A percentile compares a stretch with the other conserved stretches of the same genome.
These are phyloP conservation scores for Alca torda DNA, from an alignment of 2,797 vertebrate species.

Conservation along the genomic window DNA sequence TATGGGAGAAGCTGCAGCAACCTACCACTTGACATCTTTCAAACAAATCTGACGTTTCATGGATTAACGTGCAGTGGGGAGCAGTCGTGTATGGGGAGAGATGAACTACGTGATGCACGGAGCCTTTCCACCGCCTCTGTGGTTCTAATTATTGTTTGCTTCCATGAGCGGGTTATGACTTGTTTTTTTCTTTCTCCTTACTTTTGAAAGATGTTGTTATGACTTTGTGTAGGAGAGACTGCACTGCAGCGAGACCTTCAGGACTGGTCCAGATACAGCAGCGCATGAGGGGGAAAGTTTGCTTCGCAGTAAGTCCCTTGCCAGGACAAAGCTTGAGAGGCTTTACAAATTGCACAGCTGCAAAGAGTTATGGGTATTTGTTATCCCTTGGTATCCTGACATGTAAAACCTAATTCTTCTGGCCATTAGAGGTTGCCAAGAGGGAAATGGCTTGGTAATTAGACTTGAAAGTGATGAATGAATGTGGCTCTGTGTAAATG, in stretches of 20 bases:
- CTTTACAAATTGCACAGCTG: slow-evolving; percentile 64
- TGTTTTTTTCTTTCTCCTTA: background rate
- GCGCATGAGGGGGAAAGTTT: background rate
- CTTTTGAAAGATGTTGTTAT: background rate
- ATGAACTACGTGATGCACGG: accelerated
- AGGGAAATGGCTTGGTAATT: slow-evolving; percentile 65
- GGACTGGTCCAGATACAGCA: slow-evolving; percentile 8
- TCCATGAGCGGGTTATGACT: background rate
- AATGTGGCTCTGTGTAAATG: slow-evolving; percentile 42
- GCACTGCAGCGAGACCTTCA: background rate
- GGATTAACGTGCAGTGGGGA: background rate
- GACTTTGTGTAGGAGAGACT: background rate
- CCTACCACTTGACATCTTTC: background rate
- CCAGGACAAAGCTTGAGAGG: slow-evolving; percentile 7
- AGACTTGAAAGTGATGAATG: slow-evolving; percentile 69
- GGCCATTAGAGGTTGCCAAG: slow-evolving; percentile 51
- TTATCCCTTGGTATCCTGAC: slow-evolving; percentile 49
- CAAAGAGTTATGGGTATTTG: slow-evolving; percentile 49
- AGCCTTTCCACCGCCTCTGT: background rate
- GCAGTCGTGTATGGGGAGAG: background rate
- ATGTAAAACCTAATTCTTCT: slow-evolving; percentile 63
- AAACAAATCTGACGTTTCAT: background rate
- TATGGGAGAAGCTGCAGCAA: background rate
- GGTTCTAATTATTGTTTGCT: background rate
- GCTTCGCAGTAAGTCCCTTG: background rate